Conservation (phyloP, 2,888 invertebrate species). For the Apotomis capreana region DNA sequence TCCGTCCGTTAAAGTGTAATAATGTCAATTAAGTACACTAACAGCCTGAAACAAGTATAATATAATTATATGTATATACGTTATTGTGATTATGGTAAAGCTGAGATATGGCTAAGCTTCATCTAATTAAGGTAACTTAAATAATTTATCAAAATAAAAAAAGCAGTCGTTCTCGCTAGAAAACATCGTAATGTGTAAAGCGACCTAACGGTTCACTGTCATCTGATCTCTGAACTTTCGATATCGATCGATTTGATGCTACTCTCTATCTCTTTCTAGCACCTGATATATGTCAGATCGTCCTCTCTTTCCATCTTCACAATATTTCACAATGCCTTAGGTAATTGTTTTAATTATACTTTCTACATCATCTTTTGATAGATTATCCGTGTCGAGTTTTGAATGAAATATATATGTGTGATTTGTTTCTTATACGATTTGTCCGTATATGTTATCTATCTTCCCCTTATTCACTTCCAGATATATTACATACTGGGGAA, state of each 20-base stretch:
- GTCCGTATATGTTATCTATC: not conserved
- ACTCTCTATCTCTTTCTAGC: conserved; percentile 53
- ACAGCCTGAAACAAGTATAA: too few species aligned
- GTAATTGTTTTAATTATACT: conserved; percentile 59
- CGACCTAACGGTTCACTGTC: conserved; percentile 59
- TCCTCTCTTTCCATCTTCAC: conserved; percentile 43
- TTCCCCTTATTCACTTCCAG: not conserved
- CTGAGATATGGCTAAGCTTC: too few species aligned
- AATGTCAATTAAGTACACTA: too few species aligned
- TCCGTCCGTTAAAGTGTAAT: too few species aligned
- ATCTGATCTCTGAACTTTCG: conserved; percentile 68
- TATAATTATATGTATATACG: too few species aligned
- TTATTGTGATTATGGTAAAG: too few species aligned
- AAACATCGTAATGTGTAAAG: conserved; percentile 54
- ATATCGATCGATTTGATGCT: conserved; percentile 61
- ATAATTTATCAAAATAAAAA: not conserved
- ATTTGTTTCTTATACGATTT: not conserved
- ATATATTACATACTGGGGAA: not conserved
- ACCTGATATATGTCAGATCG: conserved; percentile 45
- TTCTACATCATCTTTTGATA: conserved; percentile 51
- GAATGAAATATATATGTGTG: conserved; percentile 27
- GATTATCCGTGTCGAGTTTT: conserved; percentile 43
- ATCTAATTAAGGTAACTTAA: too few species aligned
- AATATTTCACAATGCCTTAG: conserved; percentile 51
- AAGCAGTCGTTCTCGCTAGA: not conserved